Evolutionary conservation across 2,113 vertebrate species (phyloP).

Genomic region (Globicephala melas): DNA sequence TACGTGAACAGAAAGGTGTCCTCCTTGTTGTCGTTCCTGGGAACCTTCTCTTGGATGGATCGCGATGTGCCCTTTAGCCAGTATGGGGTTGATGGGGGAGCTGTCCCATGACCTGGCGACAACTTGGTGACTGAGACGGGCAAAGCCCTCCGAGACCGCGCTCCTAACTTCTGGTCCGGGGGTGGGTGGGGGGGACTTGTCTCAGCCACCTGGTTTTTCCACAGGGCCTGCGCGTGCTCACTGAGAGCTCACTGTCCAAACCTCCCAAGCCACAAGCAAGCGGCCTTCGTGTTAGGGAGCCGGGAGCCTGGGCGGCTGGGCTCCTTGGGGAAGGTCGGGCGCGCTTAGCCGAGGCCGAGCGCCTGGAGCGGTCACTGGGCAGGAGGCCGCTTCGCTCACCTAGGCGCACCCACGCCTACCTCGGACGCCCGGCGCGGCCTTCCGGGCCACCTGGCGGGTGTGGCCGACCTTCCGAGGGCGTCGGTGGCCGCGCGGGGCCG

Average conservation of each 20-base stretch:
- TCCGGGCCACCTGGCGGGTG: neutral
- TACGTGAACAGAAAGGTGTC: neutral
- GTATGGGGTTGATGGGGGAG: neutral
- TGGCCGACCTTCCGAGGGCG: neutral
- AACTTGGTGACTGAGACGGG: neutral
- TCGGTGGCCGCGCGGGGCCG: accelerated
- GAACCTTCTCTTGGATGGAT: neutral
- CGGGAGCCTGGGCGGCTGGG: accelerated
- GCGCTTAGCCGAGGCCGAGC: no score
- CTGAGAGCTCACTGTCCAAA: neutral
- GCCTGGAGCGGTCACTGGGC: neutral
- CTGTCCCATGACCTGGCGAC: neutral
- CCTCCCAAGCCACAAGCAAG: no score
- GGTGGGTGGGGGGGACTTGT: neutral
- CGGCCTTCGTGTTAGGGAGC: accelerated
- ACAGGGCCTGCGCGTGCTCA: neutral
- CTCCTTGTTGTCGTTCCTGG: neutral
- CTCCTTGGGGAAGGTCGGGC: neutral
- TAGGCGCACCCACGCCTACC: no score
- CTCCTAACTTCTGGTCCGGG: neutral
- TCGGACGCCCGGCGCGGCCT: accelerated
- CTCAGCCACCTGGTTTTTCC: neutral
- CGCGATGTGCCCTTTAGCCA: neutral
- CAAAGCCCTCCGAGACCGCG: neutral
- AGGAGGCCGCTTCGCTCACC: neutral